These are phyloP conservation scores for Sialis lutaria DNA, from an alignment of 2,888 invertebrate species.

Conservation along the genomic window DNA sequence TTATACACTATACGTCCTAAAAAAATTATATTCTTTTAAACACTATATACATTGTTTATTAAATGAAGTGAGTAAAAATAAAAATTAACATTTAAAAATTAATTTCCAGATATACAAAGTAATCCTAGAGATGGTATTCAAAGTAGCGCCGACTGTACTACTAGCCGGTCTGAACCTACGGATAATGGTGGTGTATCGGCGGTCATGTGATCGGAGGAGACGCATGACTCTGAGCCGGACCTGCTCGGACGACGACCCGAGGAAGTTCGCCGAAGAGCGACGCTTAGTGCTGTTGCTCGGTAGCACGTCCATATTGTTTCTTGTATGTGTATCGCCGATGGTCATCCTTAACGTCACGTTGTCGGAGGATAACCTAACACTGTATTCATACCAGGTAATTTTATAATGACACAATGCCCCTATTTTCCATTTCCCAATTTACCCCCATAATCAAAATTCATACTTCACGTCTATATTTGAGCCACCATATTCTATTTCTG, in stretches of 20 bases:
- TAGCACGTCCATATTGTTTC: conserved; percentile 46
- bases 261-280: conserved; percentile 49
- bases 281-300: conserved; percentile 44
- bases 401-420: too few species aligned
- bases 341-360: conserved; percentile 50
- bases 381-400: conserved; percentile 44
- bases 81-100: too few species aligned
- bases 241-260: conserved; percentile 39
- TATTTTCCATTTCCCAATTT: not conserved
- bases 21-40: too few species aligned
- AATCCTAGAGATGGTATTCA: conserved; percentile 43
- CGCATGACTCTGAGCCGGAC: conserved; percentile 44
- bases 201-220: conserved; percentile 43
- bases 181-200: conserved; percentile 46
- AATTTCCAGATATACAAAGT: conserved; percentile 38
- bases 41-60: too few species aligned
- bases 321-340: conserved; percentile 54
- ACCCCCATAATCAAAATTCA: too few species aligned
- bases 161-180: conserved; percentile 45
- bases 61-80: too few species aligned
- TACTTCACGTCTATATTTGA: too few species aligned
- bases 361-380: conserved; percentile 38
- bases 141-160: conserved; percentile 46
- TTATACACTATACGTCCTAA: too few species aligned
- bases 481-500: too few species aligned